A percentile compares a stretch with the other conserved stretches of the same genome.
Conservation (phyloP, 2,888 invertebrate genomes). For the Syrphus vitripennis region DNA sequence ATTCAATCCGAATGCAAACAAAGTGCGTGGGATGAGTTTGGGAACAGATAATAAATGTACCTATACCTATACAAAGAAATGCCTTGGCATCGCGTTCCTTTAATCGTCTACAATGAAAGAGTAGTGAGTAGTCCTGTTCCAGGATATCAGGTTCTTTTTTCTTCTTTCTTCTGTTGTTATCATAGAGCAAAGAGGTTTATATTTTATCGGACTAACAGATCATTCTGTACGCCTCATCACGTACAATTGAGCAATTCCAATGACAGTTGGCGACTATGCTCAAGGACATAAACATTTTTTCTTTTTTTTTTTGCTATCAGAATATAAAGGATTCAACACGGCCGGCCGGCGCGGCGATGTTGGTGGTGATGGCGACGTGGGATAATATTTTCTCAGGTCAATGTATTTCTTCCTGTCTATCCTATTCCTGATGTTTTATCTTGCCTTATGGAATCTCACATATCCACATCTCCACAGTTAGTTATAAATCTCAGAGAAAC, state of each 20-base stretch:
- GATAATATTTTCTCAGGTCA: conserved; percentile 49
- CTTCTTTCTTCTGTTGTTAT: background rate
- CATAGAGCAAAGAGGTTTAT: background rate
- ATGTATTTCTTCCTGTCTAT: conserved; percentile 7
- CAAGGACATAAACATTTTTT: conserved; percentile 50
- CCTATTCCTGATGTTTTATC: background rate
- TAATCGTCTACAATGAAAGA: conserved; percentile 13
- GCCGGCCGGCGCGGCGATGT: background rate
- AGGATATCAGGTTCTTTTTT: background rate
- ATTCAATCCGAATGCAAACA: conserved; percentile 67
- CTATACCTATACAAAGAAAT: conserved; percentile 8
- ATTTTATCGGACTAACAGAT: conserved; percentile 25
- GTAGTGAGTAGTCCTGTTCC: conserved; percentile 12
- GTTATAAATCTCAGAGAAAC: conserved; percentile 49
- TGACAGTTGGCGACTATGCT: conserved; percentile 59
- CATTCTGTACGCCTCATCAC: conserved; percentile 53
- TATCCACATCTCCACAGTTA: conserved; percentile 8
- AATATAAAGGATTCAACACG: conserved; percentile 14
- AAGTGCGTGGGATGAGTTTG: conserved; percentile 27
- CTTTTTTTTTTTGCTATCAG: background rate
- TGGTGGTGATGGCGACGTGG: background rate
- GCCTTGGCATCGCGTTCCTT: conserved; percentile 26
- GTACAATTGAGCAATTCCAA: conserved; percentile 71
- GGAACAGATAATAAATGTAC: background rate
- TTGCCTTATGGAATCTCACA: background rate